Base-by-base conservation (phyloP, 2,888 invertebrate species). In the Chironomus tentans region DNA sequence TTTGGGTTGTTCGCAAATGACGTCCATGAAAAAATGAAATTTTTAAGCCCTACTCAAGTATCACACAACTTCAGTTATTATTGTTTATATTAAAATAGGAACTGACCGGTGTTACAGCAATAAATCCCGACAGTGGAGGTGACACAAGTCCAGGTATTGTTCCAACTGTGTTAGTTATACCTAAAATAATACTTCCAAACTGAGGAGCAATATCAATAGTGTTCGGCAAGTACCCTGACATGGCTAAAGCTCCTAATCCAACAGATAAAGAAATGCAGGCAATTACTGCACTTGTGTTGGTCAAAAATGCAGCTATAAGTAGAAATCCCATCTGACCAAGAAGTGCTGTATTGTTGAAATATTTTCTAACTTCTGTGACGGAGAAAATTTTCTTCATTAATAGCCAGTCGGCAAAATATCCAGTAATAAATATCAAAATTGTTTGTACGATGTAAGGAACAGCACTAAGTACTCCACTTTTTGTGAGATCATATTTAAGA, bases 171-270 rank as follows among this genome's bases (percentile, higher is more conserved):
- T 95, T 94, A 4, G 93, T 92, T 0, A 94, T 83, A 0, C 94
- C 94, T 92, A 94, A 92, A 70, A 94, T 83, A 0, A 94, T 88
- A 80, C 93, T 91, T 3, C 94, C 93, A 84, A 91, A 92, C 72
- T 91, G 91, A 0, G 94, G 93, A 0, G 94, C 94, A 56, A 94
- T 88, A 81, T 94, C 94, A 81, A 95, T 83, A 81, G 93, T 92
- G 80, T 90, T 90, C 0, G 90, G 89, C 79, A 90, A 90, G 82
- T 76, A 69, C 4, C 76, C 76, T 2, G 76, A 76, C 15, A 76
- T 69, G 3, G 76, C 62, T 10, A 76, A 38, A 0, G 56, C 69
- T 2, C 76, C 76, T 6, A 76, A 18, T 18, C 69, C 69, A 50
- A 69, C 76, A 7, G 69, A 68, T 2, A 76, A n/a, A 0, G 69